Evolutionary conservation across 92 coral and sea anemone genomes (phyloP), one percentile per base, ranked within the genome.

Genomic region (Desmophyllum pertusum): DNA sequence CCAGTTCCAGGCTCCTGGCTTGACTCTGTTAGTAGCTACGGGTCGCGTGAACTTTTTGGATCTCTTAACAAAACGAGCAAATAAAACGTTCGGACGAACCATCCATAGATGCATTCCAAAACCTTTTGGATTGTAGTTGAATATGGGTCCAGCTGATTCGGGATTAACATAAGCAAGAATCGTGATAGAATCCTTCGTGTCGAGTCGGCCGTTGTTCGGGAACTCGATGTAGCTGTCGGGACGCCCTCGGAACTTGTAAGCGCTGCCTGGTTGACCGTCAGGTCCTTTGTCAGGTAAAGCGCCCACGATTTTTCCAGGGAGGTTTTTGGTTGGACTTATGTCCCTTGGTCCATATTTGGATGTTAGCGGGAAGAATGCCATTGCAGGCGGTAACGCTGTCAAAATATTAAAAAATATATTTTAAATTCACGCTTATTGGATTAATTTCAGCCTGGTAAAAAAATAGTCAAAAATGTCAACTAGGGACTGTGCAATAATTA

Each of bases 71-170:
- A 91, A 91, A 46, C 94, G 94, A 9, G 83, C 89, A 48, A 91
- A 88, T 46, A 88, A 33, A 10, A 84, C 81, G 37, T 85, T 57
- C 5, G 77, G 45, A 43, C 89, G 87, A 52, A 86, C 88, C 94
- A 91, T 91, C 94, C 94, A 91, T 33, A 91, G 19, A 70, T 88
- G 94, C 50, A 91, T 78, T 35, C 94, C 94, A 68, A 90, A 88
- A 61, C 92, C 92, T 27, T 79, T 70, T n/a, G 86, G 88, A 37
- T 80, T 74, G 80, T 48, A 91, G 77, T 87, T 81, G 25, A 89
- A 73, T 75, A 93, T 87, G 14, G 96, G 96, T n/a, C 96, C 96
- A 43, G 89, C 83, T 21, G 86, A 71, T 27, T 90, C 90, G 25
- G 96, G 96, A 70, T 79, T 87, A 13, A 93, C 86, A 48, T 83